Conservation (phyloP, 2,113 vertebrate species). For the Montifringilla adamsi region DNA sequence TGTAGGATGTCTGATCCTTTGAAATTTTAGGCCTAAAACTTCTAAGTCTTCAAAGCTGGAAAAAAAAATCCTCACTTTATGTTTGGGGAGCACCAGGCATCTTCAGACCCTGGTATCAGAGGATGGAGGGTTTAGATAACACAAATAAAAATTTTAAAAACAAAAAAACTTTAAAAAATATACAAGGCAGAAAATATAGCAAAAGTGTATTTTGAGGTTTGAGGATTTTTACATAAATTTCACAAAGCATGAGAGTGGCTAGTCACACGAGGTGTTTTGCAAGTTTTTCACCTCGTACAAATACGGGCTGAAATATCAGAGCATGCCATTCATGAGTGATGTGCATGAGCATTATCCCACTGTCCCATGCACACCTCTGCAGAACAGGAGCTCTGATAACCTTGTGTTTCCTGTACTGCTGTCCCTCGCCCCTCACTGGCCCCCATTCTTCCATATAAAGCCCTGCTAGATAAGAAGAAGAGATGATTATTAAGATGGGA, state of each 20-base stretch:
- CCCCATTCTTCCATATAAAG: not conserved
- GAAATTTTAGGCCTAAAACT: not conserved
- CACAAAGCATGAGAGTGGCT: not conserved
- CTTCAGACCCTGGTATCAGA: not conserved
- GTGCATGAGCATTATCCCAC: not conserved
- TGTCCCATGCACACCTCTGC: not conserved
- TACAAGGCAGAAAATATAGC: not conserved
- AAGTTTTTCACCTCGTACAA: not conserved
- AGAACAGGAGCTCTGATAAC: not conserved
- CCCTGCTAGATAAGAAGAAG: conserved; percentile 39
- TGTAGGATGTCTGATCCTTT: not conserved
- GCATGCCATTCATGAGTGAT: not conserved
- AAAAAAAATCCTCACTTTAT: not conserved
- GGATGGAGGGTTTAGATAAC: not conserved
- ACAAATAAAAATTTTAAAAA: not conserved
- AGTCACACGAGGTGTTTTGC: not conserved
- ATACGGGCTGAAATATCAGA: not conserved
- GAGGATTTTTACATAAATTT: not conserved
- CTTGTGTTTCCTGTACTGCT: not conserved
- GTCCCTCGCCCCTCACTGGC: not conserved
- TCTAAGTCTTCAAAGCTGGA: not conserved
- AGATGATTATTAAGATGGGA: conserved; percentile 68
- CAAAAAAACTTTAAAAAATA: not conserved
- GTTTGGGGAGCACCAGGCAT: not conserved
- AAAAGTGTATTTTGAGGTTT: not conserved